Conservation (phyloP, 2,113 vertebrate species). For the Syngnathus floridae region DNA sequence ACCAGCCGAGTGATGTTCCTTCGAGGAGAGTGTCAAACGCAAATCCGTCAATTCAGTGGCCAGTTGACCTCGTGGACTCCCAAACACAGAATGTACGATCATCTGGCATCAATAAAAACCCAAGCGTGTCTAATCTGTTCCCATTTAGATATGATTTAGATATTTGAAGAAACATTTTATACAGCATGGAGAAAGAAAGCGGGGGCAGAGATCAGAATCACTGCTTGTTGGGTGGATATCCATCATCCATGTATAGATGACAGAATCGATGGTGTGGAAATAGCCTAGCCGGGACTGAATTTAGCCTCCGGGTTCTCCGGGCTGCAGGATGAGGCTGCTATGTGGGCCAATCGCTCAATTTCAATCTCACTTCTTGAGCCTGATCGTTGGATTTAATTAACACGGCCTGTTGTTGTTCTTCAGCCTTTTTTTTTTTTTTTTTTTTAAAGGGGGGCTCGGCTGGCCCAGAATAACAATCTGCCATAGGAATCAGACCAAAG, state of each 20-base stretch:
- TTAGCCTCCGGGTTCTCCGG: slow-evolving; percentile 74
- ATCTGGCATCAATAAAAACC: slow-evolving; percentile 11
- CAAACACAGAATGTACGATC: not conserved
- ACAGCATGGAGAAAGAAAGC: slow-evolving; percentile 27
- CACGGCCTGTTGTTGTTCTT: slow-evolving; percentile 50
- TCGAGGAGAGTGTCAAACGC: not conserved
- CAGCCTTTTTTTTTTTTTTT: slow-evolving; percentile 35
- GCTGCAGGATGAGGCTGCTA: slow-evolving; percentile 70
- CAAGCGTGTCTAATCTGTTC: slow-evolving; percentile 29
- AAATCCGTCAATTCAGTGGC: not conserved
- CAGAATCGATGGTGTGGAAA: slow-evolving; percentile 81
- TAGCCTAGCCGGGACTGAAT: slow-evolving; percentile 68
- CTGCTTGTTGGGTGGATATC: slow-evolving; percentile 69
- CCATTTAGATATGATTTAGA: slow-evolving; percentile 34
- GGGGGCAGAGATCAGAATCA: slow-evolving; percentile 43
- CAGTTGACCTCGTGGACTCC: not conserved
- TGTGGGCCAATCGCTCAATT: slow-evolving; percentile 76
- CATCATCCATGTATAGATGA: slow-evolving; percentile 72
- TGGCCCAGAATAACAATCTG: slow-evolving; percentile 37
- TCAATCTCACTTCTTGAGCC: slow-evolving; percentile 68
- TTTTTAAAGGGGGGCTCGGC: slow-evolving; percentile 27
- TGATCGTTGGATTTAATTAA: slow-evolving; percentile 78
- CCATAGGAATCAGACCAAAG: slow-evolving; percentile 5
- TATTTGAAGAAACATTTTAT: slow-evolving; percentile 25
- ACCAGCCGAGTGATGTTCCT: not conserved